Conservation (phyloP, 2,797 vertebrate genomes). For the Bradypus variegatus region DNA sequence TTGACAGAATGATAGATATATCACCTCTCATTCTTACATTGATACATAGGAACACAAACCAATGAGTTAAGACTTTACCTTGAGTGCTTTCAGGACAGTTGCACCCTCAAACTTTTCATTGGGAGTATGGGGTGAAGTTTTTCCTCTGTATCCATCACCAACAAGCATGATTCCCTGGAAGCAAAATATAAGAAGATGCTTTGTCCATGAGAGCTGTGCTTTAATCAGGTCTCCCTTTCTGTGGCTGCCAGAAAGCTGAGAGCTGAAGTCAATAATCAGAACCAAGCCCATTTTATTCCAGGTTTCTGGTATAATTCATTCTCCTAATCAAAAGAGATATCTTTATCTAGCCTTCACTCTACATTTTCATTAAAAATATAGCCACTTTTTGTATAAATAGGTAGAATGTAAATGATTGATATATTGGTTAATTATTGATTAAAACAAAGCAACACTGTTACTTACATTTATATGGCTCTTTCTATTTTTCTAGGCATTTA, state of each 20-base stretch:
- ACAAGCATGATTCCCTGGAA: conserved; percentile 84
- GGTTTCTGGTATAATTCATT: not conserved
- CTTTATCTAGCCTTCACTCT: not conserved
- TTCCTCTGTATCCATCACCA: conserved; percentile 94
- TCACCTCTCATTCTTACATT: too few species aligned
- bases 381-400: not conserved
- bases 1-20: not conserved
- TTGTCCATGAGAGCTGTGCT: not conserved
- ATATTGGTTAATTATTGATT: not conserved
- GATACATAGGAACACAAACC: not conserved
- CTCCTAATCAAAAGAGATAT: not conserved
- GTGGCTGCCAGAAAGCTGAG: not conserved
- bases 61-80: conserved; percentile 74
- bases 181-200: not conserved
- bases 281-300: not conserved
- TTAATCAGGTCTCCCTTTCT: not conserved
- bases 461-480: not conserved
- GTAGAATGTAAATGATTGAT: not conserved
- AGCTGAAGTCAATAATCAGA: not conserved
- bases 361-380: not conserved
- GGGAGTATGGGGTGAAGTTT: conserved; percentile 94
- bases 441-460: not conserved
- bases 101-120: conserved; percentile 98
- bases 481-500: not conserved
- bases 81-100: conserved; percentile 92